Percentiles rank a stretch among this genome's conserved stretches.
Evolutionary conservation across 2,113 vertebrate species (phyloP).

Genomic region (Corythaixoides concolor): DNA sequence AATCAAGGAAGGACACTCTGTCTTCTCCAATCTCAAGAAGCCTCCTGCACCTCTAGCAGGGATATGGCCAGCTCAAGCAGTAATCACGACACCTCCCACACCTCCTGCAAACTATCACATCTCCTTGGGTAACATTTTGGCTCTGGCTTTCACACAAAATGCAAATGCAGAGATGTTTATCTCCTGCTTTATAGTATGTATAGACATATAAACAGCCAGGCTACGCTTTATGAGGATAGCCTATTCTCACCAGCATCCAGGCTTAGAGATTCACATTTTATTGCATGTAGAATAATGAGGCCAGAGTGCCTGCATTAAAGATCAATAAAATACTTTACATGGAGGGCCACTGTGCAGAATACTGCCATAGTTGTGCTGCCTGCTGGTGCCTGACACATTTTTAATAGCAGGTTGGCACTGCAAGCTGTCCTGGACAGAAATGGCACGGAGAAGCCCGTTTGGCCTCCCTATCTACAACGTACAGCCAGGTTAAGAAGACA

Average conservation of each 20-base stretch:
- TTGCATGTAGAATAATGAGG: conserved; percentile 27
- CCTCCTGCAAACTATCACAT: background rate
- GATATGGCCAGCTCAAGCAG: background rate
- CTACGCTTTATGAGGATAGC: conserved; percentile 13
- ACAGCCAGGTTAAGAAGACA: background rate
- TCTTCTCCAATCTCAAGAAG: background rate
- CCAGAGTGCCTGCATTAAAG: conserved; percentile 32
- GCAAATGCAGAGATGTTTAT: conserved; percentile 51
- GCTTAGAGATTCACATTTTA: conserved; percentile 16
- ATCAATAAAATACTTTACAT: conserved; percentile 27
- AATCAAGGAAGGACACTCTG: background rate
- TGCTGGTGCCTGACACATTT: background rate
- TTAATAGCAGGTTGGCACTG: background rate
- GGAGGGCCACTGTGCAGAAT: background rate
- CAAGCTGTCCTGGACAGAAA: background rate
- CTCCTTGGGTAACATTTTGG: conserved; percentile 23
- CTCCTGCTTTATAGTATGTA: conserved; percentile 32
- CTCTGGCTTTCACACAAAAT: background rate
- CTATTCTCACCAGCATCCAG: conserved; percentile 2
- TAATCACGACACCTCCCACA: background rate
- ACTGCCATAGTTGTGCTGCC: background rate
- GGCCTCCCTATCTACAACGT: background rate
- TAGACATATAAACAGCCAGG: conserved; percentile 31
- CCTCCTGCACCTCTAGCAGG: background rate
- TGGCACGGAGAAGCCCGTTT: background rate